Evolutionary conservation across 2,888 invertebrate species (phyloP).

Genomic region (Bibio marci): DNA sequence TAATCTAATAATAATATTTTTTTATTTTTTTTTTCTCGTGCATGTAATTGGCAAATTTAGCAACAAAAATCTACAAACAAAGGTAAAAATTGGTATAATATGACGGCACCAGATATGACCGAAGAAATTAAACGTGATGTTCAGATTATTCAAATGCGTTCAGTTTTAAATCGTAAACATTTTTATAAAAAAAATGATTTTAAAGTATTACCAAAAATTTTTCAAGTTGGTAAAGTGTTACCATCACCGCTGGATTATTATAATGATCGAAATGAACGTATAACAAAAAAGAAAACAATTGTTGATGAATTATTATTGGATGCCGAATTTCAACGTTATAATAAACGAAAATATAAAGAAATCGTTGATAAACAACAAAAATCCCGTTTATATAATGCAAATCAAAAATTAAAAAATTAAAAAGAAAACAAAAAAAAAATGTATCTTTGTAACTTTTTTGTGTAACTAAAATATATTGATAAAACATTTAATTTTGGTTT

Average conservation of each 20-base stretch:
- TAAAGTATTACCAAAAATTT: slow-evolving; percentile 78
- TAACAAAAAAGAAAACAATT: slow-evolving; percentile 72
- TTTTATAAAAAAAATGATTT: slow-evolving; percentile 90
- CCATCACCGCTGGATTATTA: slow-evolving; percentile 81
- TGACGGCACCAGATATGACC: slow-evolving; percentile 77
- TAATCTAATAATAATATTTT: slow-evolving; percentile 1
- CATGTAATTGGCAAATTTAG: no score
- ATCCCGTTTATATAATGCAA: slow-evolving; percentile 53
- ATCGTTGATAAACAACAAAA: slow-evolving; percentile 54
- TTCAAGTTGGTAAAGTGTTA: slow-evolving; percentile 73
- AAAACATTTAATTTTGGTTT: no score
- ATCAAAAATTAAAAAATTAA: slow-evolving; percentile 54
- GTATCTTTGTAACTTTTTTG: no score
- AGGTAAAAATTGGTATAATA: slow-evolving; percentile 76
- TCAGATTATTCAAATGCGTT: slow-evolving; percentile 81
- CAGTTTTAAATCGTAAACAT: slow-evolving; percentile 76
- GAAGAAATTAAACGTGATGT: slow-evolving; percentile 78
- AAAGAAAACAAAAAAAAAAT: slow-evolving; percentile 33
- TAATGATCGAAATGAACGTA: slow-evolving; percentile 48
- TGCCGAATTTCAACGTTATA: slow-evolving; percentile 65
- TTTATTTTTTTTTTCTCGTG: background rate
- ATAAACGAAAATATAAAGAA: slow-evolving; percentile 63
- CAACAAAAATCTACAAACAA: slow-evolving; percentile 61
- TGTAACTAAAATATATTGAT: background rate
- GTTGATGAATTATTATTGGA: slow-evolving; percentile 88